Evolutionary conservation across 2,113 vertebrate species (phyloP), one percentile per base, ranked within the genome.

Genomic region (Mirza zaza): DNA sequence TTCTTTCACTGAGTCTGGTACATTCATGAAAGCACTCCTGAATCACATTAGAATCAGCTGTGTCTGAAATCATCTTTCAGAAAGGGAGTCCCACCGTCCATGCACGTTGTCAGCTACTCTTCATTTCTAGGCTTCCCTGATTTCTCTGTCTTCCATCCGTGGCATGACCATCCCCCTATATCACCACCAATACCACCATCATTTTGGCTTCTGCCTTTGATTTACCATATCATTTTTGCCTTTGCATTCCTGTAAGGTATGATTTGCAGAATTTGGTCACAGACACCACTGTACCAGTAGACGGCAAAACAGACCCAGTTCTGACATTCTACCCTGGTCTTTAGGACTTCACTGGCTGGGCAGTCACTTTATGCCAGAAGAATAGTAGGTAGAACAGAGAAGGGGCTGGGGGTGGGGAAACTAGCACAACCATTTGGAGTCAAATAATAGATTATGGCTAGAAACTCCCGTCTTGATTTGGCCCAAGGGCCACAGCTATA

Each of bases 401-500:
- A n/a, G 21, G 20, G 20, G 25, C 3, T 23, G n/a, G 61, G 32
- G 42, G 27, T 36, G 21, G 52, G 23, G 34, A 67, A 95, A 94
- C 12, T 70, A 36, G 94, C 82, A 95, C 89, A 63, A 9, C 18
- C 6, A 0, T 67, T 87, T 8, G 25, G 39, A 83, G 75, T 42
- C 87, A 87, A 77, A 77, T 59, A 84, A 67, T 29, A 97, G 87
- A 94, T 68, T 14, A 42, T 77, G 70, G 71, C 79, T 96, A 95
- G 97, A 97, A 97, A 97, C 76, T 85, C 96, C 97, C 27, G 0
- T 85, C 97, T 91, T 84, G 90, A 90, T 91, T 85, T 94, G 95
- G 87, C 92, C 95, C 27, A 59, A 81, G 93, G 97, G 98, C 96
- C 96, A 95, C 83, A 21, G 93, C 80, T 97, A 96, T 94, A 93